phyloP scores from a whole-genome alignment of 30 jellyfish, hydroid and myxozoan species.

The Pelagia noctiluca region DNA sequence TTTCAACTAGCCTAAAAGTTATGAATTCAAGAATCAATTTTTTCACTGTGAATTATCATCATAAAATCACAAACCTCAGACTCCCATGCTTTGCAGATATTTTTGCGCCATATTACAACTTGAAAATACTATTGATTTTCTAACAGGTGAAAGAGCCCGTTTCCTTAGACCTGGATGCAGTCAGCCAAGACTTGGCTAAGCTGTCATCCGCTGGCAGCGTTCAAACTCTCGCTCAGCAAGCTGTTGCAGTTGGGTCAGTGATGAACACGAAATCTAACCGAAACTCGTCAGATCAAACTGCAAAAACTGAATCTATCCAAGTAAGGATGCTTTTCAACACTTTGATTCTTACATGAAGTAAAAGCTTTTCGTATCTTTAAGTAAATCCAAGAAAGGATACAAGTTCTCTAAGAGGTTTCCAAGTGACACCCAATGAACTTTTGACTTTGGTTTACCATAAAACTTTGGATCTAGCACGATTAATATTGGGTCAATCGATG shows the following conservation, averaged over 20 bases:
- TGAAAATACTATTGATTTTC: not conserved
- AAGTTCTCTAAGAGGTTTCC: too few relatives aligned
- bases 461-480: too few relatives aligned
- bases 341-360: conserved; percentile 12
- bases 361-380: too few relatives aligned
- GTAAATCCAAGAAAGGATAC: too few relatives aligned
- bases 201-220: conserved; percentile 59
- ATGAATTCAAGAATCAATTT: too few relatives aligned
- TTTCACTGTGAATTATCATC: too few relatives aligned
- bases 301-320: conserved; percentile 23
- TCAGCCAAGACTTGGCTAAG: conserved; percentile 60
- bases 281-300: conserved; percentile 30
- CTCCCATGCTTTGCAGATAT: not conserved
- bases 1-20: too few relatives aligned
- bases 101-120: not conserved
- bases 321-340: not conserved
- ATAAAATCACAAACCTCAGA: too few relatives aligned
- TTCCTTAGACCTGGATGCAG: conserved; percentile 71
- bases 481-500: too few relatives aligned
- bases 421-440: too few relatives aligned
- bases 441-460: too few relatives aligned
- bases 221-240: conserved; percentile 81
- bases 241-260: conserved; percentile 93
- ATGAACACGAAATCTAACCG: conserved; percentile 71
- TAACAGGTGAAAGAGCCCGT: conserved; percentile 87